Evolutionary conservation across 1,140 invertebrate genomes (phyloP), one percentile per base, ranked within the genome.

Genomic region (Trinorchestia longiramus): DNA sequence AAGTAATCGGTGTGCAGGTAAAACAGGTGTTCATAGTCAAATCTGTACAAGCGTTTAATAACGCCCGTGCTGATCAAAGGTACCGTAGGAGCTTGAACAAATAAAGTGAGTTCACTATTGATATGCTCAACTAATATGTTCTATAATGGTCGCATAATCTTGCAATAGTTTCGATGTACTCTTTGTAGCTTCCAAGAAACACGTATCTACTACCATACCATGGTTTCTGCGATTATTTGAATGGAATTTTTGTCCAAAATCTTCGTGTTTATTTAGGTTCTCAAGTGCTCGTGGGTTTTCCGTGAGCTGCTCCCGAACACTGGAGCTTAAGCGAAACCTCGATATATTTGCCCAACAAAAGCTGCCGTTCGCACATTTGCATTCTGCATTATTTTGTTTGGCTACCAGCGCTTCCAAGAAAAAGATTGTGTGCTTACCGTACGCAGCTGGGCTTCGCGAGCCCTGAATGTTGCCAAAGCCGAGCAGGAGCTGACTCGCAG

Each of bases 381-480:
- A 77, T 77, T 36, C 62, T 77, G 62, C 62, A 77, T 77, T 77
- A 77, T 77, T 77, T 77, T 77, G 62, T 77, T 77, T 77, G 62
- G 62, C 62, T 77, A 77, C 62, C 28, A 36, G 47, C 47, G 47
- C 47, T 53, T 53, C 47, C 47, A 53, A 53, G 62, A 36, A 77
- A 77, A 77, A 77, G 62, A 77, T 77, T 77, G 62, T 77, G 62
- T 77, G 62, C 62, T 77, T 77, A 77, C 36, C 36, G 62, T 77
- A 36, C 62, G 62, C 62, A 36, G 62, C 62, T 1, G 28, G 62
- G 62, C 62, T 36, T 77, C 28, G 8, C 47, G 47, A 53, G 47
- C 47, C 19, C 47, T 28, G 11, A n/a, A 36, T 77, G 62, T 77
- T 19, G 62, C 62, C 15, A 1, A 19, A 36, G 62, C 62, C 62